phyloP scores from a whole-genome alignment of 1,140 invertebrate species.

The Brachionus paranguensis region DNA sequence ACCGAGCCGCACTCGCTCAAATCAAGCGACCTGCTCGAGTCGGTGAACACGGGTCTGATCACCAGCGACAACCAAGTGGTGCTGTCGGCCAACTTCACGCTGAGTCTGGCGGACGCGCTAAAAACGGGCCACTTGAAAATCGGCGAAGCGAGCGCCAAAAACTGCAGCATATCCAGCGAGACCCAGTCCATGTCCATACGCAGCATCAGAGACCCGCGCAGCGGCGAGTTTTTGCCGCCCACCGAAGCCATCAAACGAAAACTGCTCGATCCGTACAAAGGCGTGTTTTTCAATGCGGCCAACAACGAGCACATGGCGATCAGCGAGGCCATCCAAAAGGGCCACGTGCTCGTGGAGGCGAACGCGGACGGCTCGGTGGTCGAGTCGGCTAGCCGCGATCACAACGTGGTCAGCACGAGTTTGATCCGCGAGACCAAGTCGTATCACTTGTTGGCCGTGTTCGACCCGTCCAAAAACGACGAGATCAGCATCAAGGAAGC shows the following conservation, averaged over 20 bases:
- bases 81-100: not conserved
- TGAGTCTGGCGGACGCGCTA: not conserved
- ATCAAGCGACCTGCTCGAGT: slow-evolving; percentile 3
- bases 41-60: not conserved
- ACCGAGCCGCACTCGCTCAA: not conserved
- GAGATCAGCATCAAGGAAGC: slow-evolving; percentile 51
- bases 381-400: not conserved
- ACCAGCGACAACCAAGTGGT: not conserved
- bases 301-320: slow-evolving; percentile 46
- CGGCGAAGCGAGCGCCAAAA: not conserved
- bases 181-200: slow-evolving; percentile 75
- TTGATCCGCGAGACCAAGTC: slow-evolving; percentile 38
- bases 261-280: slow-evolving; percentile 44
- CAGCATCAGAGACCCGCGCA: slow-evolving; percentile 69
- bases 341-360: slow-evolving; percentile 45
- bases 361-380: slow-evolving; percentile 42
- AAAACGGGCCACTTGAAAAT: slow-evolving; percentile 23
- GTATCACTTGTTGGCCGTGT: slow-evolving; percentile 26
- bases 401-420: slow-evolving; percentile 20
- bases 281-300: slow-evolving; percentile 44
- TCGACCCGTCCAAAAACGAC: slow-evolving; percentile 49
- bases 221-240: slow-evolving; percentile 64
- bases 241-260: slow-evolving; percentile 67
- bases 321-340: slow-evolving; percentile 47
- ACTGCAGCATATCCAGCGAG: slow-evolving; percentile 47